These are phyloP conservation scores for Siphonodentalium dalli DNA, from an alignment of 2,888 invertebrate species.

Conservation along the genomic window DNA sequence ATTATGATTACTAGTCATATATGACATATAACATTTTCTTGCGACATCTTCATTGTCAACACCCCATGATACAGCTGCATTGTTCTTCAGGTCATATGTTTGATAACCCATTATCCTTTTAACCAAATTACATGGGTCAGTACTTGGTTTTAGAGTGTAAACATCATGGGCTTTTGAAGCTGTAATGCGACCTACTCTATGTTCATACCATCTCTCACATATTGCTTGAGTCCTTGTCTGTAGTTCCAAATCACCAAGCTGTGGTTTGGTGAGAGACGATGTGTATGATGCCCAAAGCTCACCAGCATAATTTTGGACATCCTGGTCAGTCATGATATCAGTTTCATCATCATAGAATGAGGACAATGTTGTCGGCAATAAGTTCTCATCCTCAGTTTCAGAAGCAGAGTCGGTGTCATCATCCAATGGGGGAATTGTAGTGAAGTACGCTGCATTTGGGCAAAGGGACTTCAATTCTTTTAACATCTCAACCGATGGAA, in stretches of 20 bases:
- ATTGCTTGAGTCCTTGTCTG: constrained; percentile 9
- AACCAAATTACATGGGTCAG: constrained; percentile 8
- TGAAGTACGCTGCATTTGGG: no score
- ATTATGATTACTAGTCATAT: no score
- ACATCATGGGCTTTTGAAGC: constrained; percentile 22
- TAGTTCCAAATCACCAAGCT: background rate
- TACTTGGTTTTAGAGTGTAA: constrained; percentile 1
- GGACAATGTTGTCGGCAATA: no score
- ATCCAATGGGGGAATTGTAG: no score
- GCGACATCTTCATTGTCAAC: constrained; percentile 16
- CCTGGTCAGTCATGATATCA: no score
- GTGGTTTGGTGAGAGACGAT: background rate
- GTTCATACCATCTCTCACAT: constrained; percentile 20
- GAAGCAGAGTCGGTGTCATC: no score
- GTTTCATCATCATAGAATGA: no score
- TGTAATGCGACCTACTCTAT: constrained; percentile 20
- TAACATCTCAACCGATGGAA: no score
- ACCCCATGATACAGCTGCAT: constrained; percentile 12
- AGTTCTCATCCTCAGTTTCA: no score
- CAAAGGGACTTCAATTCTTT: no score
- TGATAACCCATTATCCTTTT: constrained; percentile 9
- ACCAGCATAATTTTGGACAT: no score
- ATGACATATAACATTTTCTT: background rate
- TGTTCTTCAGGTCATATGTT: constrained; percentile 8
- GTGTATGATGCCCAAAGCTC: no score